Evolutionary conservation across 1,140 invertebrate genomes (phyloP).

Genomic region (Mya arenaria): DNA sequence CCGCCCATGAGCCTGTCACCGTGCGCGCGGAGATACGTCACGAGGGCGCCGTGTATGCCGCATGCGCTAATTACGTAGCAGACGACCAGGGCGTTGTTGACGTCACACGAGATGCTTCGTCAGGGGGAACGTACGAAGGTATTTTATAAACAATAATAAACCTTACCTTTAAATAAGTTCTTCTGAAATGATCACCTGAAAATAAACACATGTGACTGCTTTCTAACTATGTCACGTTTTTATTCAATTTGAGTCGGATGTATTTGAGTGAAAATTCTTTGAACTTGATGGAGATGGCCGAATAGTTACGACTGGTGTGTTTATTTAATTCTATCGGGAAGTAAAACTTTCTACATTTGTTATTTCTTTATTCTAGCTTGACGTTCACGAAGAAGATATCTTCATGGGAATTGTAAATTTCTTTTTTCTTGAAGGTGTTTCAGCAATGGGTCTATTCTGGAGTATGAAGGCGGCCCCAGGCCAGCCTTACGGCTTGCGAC

Average conservation of each 20-base stretch:
- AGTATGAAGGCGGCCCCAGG: slow-evolving; percentile 36
- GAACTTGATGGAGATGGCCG: too few relatives aligned
- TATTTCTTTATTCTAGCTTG: neutral
- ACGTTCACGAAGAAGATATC: neutral
- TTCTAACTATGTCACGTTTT: too few relatives aligned
- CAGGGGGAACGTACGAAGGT: slow-evolving; percentile 45
- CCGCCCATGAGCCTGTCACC: slow-evolving; percentile 4
- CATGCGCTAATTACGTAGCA: slow-evolving; percentile 36
- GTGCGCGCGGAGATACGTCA: slow-evolving; percentile 22
- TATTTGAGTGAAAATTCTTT: neutral
- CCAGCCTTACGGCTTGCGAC: slow-evolving; percentile 8
- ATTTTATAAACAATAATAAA: too few relatives aligned
- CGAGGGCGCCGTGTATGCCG: slow-evolving; percentile 23
- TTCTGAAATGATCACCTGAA: too few relatives aligned
- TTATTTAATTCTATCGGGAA: neutral
- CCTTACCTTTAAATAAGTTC: too few relatives aligned
- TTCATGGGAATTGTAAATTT: neutral
- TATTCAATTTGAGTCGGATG: neutral
- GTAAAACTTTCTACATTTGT: neutral
- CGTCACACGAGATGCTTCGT: slow-evolving; percentile 1
- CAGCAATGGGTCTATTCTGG: slow-evolving; percentile 51
- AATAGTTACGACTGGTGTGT: neutral
- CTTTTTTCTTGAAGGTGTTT: slow-evolving; percentile 9
- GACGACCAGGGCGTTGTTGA: slow-evolving; percentile 16
- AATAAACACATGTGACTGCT: too few relatives aligned